Evolutionary conservation across 2,888 invertebrate species (phyloP), one percentile per base, ranked within the genome.

Genomic region (Cheilosia soror): DNA sequence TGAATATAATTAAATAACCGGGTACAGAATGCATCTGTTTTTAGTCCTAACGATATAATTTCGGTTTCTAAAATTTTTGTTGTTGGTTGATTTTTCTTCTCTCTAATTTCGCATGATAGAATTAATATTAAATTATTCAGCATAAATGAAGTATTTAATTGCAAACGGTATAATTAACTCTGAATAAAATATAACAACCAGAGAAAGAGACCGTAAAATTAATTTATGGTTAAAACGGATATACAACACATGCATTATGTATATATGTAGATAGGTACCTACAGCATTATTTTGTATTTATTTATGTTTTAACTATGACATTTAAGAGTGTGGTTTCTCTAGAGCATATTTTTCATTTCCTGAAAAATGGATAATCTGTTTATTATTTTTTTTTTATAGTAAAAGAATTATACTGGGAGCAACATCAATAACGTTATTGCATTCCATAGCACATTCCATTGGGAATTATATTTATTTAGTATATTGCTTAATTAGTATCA

Each of bases 61-160:
- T 69, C 27, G 20, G 9, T 63, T 49, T 9, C 11, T 37, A 9
- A 11, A 37, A 11, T 37, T 20, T 9, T 68, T n/a, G 44, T 31
- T 72, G 49, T 42, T 69, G 51, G 40, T 37, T 53, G 44, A 44
- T 47, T 51, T 51, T 58, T 57, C 44, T 72, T 37, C 37, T 69
- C 65, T 81, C 68, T 81, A 85, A 81, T 85, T 81, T 72, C 47
- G 53, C 44, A 53, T 40, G 27, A 9, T 29, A 51, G 25, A 76
- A 85, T 76, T 81, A 77, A 77, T 76, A 77, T 85, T 85, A 85
- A 85, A 85, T 85, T 85, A 85, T 85, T 81, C 76, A 85, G 68
- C 81, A 77, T 58, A 81, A 83, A 81, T 85, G 85, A 81, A 66
- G 85, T 77, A 85, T 81, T 81, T 81, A 85, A 85, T 81, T 81